Evolutionary conservation across 2,797 vertebrate genomes (phyloP), one percentile per base, ranked within the genome.

Genomic region (Lepus townsendii): DNA sequence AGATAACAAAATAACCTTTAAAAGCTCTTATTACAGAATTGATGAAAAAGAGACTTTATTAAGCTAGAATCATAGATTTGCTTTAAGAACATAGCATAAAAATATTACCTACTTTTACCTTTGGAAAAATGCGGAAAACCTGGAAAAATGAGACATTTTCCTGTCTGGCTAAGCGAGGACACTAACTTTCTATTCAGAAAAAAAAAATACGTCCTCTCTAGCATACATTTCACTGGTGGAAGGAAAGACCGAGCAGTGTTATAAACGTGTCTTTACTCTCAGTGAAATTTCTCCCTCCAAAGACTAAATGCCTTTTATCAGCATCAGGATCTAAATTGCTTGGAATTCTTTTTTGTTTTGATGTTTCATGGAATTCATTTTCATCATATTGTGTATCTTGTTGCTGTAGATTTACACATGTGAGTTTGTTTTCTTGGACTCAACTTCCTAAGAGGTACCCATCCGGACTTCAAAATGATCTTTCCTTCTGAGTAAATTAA

Each of bases 401-500:
- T 62, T 96, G 91, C 91, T 83, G 65, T 84, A 83, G 89, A 91
- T 62, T 93, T 96, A 89, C 24, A 73, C 89, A 91, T 91, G 50
- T 87, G 69, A 96, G 75, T 96, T 72, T 97, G 79, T 96, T 86
- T 97, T 92, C 71, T 88, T 97, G 90, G 35, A 95, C 83, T 96
- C 96, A n/a, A 92, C 88, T 97, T 96, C 50, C 78, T 95, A 96
- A 95, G 93, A 84, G 90, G 24, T 95, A 94, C 82, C 19, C 57
- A 94, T 69, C 60, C 95, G 54, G 83, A 94, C 89, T 97, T 96
- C 87, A 96, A 92, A 95, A 92, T 92, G 73, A 86, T 97, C 89
- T 97, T 95, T 95, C 54, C 65, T 96, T 90, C 89, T 96, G 86
- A 94, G 95, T 94, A 97, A 96, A 97, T 97, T 95, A 95, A 97